Evolutionary conservation across 37 sponge, comb jelly and placozoan species (phyloP).

Genomic region (Cladorhizidae sp.): DNA sequence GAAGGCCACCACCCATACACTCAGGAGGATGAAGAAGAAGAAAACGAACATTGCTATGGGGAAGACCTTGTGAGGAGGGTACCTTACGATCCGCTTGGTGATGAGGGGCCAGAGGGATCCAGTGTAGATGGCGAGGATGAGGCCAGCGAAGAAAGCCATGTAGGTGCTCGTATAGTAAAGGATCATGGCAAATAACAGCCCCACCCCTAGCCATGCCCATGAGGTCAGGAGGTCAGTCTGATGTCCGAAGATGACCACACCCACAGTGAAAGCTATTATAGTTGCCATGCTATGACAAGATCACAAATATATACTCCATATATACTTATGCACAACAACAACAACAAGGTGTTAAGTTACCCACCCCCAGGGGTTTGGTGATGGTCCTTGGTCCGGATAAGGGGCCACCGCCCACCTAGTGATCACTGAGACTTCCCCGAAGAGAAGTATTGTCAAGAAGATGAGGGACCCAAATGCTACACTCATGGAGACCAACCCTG

Average conservation of each 20-base stretch:
- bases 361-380: constrained; percentile 67
- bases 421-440: constrained; percentile 57
- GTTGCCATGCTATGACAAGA: constrained; percentile 1
- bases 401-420: constrained; percentile 53
- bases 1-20: constrained; percentile 65
- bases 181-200: constrained; percentile 18
- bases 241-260: constrained; percentile 27
- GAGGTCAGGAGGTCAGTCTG: constrained; percentile 22
- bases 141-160: constrained; percentile 45
- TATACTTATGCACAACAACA: background rate
- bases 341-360: background rate
- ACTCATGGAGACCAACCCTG: constrained; percentile 11
- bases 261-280: constrained; percentile 9
- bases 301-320: background rate
- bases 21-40: constrained; percentile 3
- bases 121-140: constrained; percentile 49
- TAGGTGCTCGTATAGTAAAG: constrained; percentile 41
- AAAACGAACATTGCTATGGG: constrained; percentile 17
- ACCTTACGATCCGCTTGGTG: constrained; percentile 9
- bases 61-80: constrained; percentile 31
- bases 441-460: constrained; percentile 50
- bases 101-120: constrained; percentile 60
- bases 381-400: constrained; percentile 33
- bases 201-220: constrained; percentile 36
- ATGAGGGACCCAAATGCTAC: constrained; percentile 56